Base-by-base conservation (phyloP, 53 echinoderm and acorn worm species). In the Stichopus horrens region DNA sequence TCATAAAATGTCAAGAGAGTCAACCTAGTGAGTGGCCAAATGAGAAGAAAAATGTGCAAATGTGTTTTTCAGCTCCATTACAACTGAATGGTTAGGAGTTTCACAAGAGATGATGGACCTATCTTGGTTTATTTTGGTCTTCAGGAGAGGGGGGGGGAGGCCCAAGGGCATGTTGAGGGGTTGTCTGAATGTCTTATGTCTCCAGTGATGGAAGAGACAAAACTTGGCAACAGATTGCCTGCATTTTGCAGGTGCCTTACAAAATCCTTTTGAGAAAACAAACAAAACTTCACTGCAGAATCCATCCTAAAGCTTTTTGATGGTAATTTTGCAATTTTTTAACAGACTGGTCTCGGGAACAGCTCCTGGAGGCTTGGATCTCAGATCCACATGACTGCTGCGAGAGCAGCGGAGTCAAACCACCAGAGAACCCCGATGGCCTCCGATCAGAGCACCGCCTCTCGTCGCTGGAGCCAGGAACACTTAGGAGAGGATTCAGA, bases 321-420 rank as follows among this genome's bases (percentile, higher is more conserved):
- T 5, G 23, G 9, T 8, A 23, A 51, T 77, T 77, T 77, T 77
- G 6, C 37, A 37, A 37, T 37, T 56, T 9, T 60, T 59, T 57
- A 21, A 5, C 67, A 98, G 98, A 98, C 80, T 98, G 98, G 98
- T 98, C 95, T 5, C 82, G 98, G 58, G 98, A 98, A 65, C 73
- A 89, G 9, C 80, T 95, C 1, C 86, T 98, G 37, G 98, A 98
- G 79, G 88, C 92, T 4, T 98, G 98, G 98, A 98, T 95, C 83
- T 81, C 74, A 65, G 90, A 94, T 79, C 94, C 95, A 5, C 76
- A 52, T 58, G 98, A 94, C 54, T 98, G 98, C 79, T 98, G 98
- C 77, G 98, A 96, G 76, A 94, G 77, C 85, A 92, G 91, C 20
- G 98, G 98, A n/a, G 98, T 95, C 5, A 94, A 98, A 67, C 95